phyloP scores from a whole-genome alignment of 2,113 vertebrate species.

The Leptodactylus fuscus region DNA sequence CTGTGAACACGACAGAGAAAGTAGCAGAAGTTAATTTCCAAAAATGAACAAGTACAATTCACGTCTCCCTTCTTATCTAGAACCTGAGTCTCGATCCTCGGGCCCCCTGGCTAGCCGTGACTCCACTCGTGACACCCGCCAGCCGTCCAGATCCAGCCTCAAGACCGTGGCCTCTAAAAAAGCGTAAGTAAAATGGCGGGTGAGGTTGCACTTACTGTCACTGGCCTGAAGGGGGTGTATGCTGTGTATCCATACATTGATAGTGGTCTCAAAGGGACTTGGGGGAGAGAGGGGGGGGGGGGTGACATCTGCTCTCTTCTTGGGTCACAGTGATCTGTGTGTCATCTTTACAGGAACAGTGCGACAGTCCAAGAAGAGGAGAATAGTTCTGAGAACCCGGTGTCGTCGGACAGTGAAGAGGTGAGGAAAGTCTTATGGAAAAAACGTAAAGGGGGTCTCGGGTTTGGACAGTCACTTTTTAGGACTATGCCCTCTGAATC shows the following conservation, averaged over 20 bases:
- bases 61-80: neutral
- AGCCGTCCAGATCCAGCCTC: constrained; percentile 44
- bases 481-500: no score
- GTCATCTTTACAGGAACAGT: constrained; percentile 63
- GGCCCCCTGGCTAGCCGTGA: constrained; percentile 29
- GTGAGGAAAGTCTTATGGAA: constrained; percentile 54
- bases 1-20: no score
- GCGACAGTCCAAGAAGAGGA: neutral
- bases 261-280: no score
- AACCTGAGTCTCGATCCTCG: constrained; percentile 55
- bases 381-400: constrained; percentile 24
- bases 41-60: no score
- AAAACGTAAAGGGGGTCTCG: neutral
- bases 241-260: no score
- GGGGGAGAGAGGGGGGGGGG: no score
- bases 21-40: no score
- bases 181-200: constrained; percentile 63
- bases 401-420: constrained; percentile 61
- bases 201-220: no score
- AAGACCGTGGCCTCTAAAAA: constrained; percentile 56
- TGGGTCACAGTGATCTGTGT: constrained; percentile 40
- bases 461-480: neutral
- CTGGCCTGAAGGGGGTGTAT: no score
- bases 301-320: no score
- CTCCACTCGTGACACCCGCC: constrained; percentile 19